Evolutionary conservation across 2,113 vertebrate genomes (phyloP), one percentile per base, ranked within the genome.

Genomic region (Nannospalax galili): DNA sequence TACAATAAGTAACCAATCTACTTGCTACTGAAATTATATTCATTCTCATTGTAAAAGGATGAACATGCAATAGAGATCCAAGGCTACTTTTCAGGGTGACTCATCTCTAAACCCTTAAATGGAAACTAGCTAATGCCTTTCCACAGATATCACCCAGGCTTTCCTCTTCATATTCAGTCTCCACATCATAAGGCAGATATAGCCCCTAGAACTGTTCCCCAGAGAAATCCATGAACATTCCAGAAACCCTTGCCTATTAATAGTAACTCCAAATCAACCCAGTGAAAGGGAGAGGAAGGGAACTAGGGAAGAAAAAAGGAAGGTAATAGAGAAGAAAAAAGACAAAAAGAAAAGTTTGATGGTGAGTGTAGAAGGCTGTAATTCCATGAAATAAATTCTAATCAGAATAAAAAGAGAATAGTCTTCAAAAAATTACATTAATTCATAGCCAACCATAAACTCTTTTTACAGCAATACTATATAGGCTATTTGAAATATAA

Each of bases 11-110:
- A 89, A 80, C 60, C 67, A 75, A 58, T 65, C 30, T 82, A 26
- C 32, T 70, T 86, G 14, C 26, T 95, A 91, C 52, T 88, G 86
- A 93, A 96, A 93, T 91, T 60, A 86, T 11, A 89, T 67, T 92
- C n/a, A 85, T 62, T 20, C 56, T 93, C 73, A 48, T 8, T 65
- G 45, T 62, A 28, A 64, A 65, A 12, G 92, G 75, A 84, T 77
- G 84, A 93, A 72, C 82, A 64, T 48, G 16, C 16, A 52, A 32
- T 70, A 84, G 86, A 85, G 73, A 81, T 64, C 88, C 64, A 92
- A 32, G 69, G 42, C 19, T 91, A 30, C 58, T 72, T 73, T 92
- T 40, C 37, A 93, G 58, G 32, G 78, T 70, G 48, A 95, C 69
- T 90, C 9, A 32, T 70, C 86, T 93, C 81, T 88, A 79, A 91